phyloP scores from a whole-genome alignment of 1,140 invertebrate species.

The Theocolax elegans region DNA sequence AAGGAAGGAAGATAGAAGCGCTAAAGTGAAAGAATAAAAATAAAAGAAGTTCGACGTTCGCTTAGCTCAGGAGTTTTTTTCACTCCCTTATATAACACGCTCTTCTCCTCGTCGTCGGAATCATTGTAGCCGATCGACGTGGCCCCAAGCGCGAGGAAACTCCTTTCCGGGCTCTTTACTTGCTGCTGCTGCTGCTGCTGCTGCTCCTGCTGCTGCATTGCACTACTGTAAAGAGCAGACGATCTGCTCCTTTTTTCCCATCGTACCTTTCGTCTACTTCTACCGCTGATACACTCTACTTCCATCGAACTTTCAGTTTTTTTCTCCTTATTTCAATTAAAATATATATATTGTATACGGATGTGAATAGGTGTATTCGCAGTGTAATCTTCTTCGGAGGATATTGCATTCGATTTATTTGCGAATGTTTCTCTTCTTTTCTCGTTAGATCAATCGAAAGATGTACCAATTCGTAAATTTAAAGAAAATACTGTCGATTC shows the following conservation, averaged over 20 bases:
- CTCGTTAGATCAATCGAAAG: too few species aligned
- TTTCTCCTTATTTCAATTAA: too few species aligned
- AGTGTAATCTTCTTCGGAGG: too few species aligned
- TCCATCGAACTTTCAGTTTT: too few species aligned
- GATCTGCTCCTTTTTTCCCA: neutral
- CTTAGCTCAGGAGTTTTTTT: slow-evolving; percentile 8
- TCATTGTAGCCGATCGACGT: slow-evolving; percentile 6
- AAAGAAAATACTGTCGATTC: too few species aligned
- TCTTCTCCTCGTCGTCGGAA: neutral
- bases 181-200: neutral
- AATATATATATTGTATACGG: too few species aligned
- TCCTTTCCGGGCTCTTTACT: slow-evolving; percentile 1
- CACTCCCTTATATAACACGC: neutral
- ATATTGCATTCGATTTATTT: too few species aligned
- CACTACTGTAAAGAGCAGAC: neutral
- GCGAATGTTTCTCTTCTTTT: too few species aligned
- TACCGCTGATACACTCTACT: too few species aligned
- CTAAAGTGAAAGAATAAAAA: slow-evolving; percentile 8
- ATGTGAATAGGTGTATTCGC: too few species aligned
- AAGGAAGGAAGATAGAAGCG: neutral
- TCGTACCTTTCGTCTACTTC: too few species aligned
- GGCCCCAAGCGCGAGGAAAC: neutral
- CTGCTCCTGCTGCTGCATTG: neutral
- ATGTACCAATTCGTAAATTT: too few species aligned
- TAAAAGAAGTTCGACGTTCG: slow-evolving; percentile 21